These are phyloP conservation scores for Paelopatides confundens DNA, from an alignment of 53 echinoderm and acorn worm species.

Conservation along the genomic window DNA sequence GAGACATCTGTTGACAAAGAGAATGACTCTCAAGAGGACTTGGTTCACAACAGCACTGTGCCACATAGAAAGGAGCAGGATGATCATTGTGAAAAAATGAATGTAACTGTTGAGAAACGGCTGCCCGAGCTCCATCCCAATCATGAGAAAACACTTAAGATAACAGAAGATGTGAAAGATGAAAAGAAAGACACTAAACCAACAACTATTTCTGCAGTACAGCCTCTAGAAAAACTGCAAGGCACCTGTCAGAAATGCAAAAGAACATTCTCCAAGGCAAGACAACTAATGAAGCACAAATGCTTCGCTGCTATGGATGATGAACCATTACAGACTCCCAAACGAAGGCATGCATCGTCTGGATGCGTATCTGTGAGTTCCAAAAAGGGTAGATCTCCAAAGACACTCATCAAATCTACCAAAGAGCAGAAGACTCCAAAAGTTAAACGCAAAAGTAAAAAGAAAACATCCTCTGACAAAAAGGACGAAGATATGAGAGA, in stretches of 20 bases:
- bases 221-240: neutral
- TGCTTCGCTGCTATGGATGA: conserved; percentile 33
- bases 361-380: neutral
- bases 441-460: neutral
- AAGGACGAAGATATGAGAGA: neutral
- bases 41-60: too few species aligned
- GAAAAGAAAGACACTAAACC: neutral
- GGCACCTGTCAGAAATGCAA: conserved; percentile 29
- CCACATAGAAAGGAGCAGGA: too few species aligned
- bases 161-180: neutral
- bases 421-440: neutral
- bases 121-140: neutral
- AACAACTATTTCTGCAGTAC: neutral
- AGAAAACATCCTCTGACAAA: neutral
- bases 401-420: neutral
- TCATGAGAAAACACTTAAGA: neutral
- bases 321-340: neutral
- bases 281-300: conserved; percentile 32
- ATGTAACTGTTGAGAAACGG: neutral
- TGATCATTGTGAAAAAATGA: too few species aligned
- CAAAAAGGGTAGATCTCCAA: neutral
- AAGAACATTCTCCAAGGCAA: conserved; percentile 4
- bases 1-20: too few species aligned
- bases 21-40: neutral
- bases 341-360: neutral